Base-by-base conservation (phyloP, 2,888 invertebrate species). In the Phalera bucephala region DNA sequence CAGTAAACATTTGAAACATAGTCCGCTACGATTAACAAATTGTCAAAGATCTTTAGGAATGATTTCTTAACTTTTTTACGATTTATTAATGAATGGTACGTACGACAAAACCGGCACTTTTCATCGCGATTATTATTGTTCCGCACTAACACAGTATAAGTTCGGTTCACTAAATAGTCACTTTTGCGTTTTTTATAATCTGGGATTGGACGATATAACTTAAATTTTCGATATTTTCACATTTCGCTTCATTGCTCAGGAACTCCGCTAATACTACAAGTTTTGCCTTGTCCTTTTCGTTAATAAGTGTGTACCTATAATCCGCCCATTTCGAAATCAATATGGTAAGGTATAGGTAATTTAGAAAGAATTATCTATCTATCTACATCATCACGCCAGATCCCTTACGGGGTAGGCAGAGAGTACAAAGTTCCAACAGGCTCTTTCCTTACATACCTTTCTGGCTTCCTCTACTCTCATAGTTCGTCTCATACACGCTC, bases 341-440 rank as follows among this genome's bases (percentile, higher is more conserved):
- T 8, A 53, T 57, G 57, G 35, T n/a, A n/a, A n/a, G n/a, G n/a
- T n/a, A n/a, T 53, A 58, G 2, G 53, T 32, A 2, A 60, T 6
- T 2, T 55, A 21, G 1, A 46, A n/a, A n/a, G n/a, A n/a, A n/a
- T n/a, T n/a, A n/a, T n/a, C n/a, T n/a, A n/a, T n/a, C n/a, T n/a
- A n/a, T n/a, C n/a, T n/a, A n/a, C n/a, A n/a, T n/a, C n/a, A n/a
- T n/a, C n/a, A n/a, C n/a, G n/a, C n/a, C n/a, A n/a, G n/a, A n/a
- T n/a, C n/a, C n/a, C n/a, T n/a, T n/a, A n/a, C n/a, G n/a, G n/a
- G n/a, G n/a, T n/a, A n/a, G n/a, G n/a, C n/a, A n/a, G n/a, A n/a
- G n/a, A n/a, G n/a, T n/a, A n/a, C n/a, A n/a, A n/a, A n/a, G n/a
- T n/a, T n/a, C n/a, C n/a, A n/a, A n/a, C n/a, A n/a, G n/a, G n/a